Conservation (phyloP, 2,113 vertebrate genomes). For the Toxotes chatareus region DNA sequence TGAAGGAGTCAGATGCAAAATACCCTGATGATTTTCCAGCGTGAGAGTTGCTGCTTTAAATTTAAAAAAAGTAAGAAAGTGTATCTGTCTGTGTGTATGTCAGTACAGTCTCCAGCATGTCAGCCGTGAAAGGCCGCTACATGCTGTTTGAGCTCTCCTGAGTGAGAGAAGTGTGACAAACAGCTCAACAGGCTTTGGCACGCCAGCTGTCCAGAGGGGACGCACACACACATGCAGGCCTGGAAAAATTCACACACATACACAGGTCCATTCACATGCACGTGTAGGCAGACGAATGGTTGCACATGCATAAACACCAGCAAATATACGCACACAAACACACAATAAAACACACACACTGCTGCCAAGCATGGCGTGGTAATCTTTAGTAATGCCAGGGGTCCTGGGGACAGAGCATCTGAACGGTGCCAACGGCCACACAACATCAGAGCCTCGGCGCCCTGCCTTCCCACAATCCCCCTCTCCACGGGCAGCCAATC, state of each 20-base stretch:
- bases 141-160: constrained; percentile 68
- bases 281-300: constrained; percentile 11
- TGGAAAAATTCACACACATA: constrained; percentile 15
- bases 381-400: constrained; percentile 74
- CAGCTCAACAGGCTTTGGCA: constrained; percentile 81
- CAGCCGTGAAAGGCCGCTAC: constrained; percentile 67
- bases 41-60: constrained; percentile 6
- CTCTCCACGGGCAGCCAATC: constrained; percentile 57
- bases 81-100: constrained; percentile 38
- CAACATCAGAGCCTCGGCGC: constrained; percentile 69
- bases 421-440: constrained; percentile 72
- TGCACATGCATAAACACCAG: constrained; percentile 7
- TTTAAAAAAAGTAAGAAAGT: constrained; percentile 1
- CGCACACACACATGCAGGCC: constrained; percentile 49
- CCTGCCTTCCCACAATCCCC: constrained; percentile 73
- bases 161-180: constrained; percentile 79
- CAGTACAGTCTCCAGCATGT: constrained; percentile 46
- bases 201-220: constrained; percentile 75
- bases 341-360: constrained; percentile 29
- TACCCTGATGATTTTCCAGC: constrained; percentile 17
- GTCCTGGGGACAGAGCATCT: constrained; percentile 69
- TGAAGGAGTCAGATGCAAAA: constrained; percentile 4
- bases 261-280: constrained; percentile 42
- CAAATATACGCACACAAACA: background rate
- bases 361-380: constrained; percentile 65